phyloP scores from a whole-genome alignment of 2,113 vertebrate genomes.

The Catagonus wagneri region DNA sequence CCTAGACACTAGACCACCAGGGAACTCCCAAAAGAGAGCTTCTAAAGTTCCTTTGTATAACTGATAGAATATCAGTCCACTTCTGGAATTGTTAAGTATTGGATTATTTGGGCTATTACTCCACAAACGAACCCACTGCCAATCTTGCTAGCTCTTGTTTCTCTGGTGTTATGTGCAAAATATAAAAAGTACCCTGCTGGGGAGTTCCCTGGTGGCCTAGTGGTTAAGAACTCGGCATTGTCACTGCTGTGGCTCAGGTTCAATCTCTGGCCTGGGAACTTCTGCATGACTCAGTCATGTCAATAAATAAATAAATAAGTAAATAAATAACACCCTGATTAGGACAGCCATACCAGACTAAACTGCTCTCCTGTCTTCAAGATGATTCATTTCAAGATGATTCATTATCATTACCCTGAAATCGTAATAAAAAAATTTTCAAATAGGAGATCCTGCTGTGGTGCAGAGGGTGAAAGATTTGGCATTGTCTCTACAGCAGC shows the following conservation, averaged over 20 bases:
- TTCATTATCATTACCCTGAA: background rate
- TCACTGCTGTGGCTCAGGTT: too few relatives aligned
- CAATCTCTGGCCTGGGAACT: too few relatives aligned
- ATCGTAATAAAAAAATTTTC: constrained; percentile 5
- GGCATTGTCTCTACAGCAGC: too few relatives aligned
- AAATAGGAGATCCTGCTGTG: background rate
- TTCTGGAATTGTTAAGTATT: background rate
- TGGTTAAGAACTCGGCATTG: too few relatives aligned
- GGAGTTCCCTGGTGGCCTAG: too few relatives aligned
- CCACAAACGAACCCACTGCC: background rate
- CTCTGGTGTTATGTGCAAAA: constrained; percentile 1
- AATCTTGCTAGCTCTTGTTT: constrained; percentile 28
- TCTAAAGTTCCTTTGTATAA: background rate
- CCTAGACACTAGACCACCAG: too few relatives aligned
- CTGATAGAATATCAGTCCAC: background rate
- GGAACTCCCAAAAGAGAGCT: background rate
- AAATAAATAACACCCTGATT: background rate
- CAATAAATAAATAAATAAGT: too few relatives aligned
- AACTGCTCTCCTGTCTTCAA: constrained; percentile 21
- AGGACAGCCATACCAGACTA: background rate
- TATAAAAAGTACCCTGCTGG: background rate
- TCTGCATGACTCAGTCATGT: too few relatives aligned
- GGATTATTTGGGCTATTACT: constrained; percentile 5
- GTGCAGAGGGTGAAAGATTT: too few relatives aligned
- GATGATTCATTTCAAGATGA: constrained; percentile 4